Base-by-base conservation (phyloP, 2,888 invertebrate genomes). In the Oscheius sp. region DNA sequence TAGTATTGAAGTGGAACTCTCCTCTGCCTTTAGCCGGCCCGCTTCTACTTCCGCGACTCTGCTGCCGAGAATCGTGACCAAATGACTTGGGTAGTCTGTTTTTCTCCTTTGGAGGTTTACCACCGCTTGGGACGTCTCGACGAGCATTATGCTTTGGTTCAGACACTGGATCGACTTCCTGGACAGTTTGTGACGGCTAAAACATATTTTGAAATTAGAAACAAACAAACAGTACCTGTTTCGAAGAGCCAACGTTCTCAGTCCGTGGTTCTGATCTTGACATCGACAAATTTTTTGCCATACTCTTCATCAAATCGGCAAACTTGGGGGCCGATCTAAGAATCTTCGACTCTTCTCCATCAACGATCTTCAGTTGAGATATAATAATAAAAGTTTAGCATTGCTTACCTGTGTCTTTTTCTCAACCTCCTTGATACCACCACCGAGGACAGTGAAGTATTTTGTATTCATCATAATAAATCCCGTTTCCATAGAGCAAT, bases 391-490 rank as follows among this genome's bases (percentile, higher is more conserved):
- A 29, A 29, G 33, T 32, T 7, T 58, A 21, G 21, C 10, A 21
- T 21, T 21, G 7, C 7, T 42, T 42, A 42, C 48, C 29, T 48
- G 63, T 29, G 42, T 3, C 7, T 42, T 42, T 7, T 48, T 48
- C 10, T 47, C 7, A 2, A n/a, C n/a, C 2, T 48, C 48, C 5
- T 10, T n/a, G 32, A 48, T 63, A 7, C 63, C 63, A 47, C 63
- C 63, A 13, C 63, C 63, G 21, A 47, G 32, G 13, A 63, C 10
- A 9, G 29, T 48, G 2, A 63, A 32, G 32, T 63, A 47, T 48
- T 63, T 63, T 48, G n/a, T 21, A 29, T 63, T 48, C 63, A 63
- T 63, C 21, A 48, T 11, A 1, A 63, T 63, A 29, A 63, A 48
- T 21, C 63, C 63, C 13, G 48, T 29, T 10, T 63, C 63, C 7